Evolutionary conservation across 2,888 invertebrate species (phyloP).

Genomic region (Agelastica alni): DNA sequence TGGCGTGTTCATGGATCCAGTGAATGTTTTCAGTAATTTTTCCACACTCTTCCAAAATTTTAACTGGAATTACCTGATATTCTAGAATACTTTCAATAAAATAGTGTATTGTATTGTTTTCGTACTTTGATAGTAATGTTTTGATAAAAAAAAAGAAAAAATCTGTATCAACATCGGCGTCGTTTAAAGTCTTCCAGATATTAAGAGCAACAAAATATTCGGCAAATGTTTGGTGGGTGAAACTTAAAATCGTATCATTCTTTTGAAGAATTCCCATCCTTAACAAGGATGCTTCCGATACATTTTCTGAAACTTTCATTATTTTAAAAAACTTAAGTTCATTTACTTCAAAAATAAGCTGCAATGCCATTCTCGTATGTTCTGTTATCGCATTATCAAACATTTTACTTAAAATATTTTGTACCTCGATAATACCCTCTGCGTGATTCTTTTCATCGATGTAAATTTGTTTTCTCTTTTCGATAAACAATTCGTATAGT

Average conservation of each 20-base stretch:
- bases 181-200: background rate
- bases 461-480: conserved; percentile 14
- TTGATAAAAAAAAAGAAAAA: background rate
- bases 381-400: conserved; percentile 2
- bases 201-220: conserved; percentile 6
- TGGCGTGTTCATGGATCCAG: background rate
- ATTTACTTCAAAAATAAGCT: background rate
- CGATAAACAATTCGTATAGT: conserved; percentile 10
- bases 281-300: too few species aligned
- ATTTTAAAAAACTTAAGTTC: background rate
- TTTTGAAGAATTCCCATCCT: background rate
- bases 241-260: background rate
- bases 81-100: background rate
- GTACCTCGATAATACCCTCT: background rate
- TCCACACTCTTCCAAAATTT: background rate
- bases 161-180: background rate
- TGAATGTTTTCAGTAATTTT: background rate
- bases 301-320: too few species aligned
- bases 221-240: conserved; percentile 4
- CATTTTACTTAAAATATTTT: background rate
- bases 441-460: conserved; percentile 14
- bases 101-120: background rate
- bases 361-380: conserved; percentile 1
- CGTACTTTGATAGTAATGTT: background rate
- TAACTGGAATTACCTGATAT: background rate